phyloP scores from a whole-genome alignment of 2,888 invertebrate genomes.

The Cosmia pyralina region DNA sequence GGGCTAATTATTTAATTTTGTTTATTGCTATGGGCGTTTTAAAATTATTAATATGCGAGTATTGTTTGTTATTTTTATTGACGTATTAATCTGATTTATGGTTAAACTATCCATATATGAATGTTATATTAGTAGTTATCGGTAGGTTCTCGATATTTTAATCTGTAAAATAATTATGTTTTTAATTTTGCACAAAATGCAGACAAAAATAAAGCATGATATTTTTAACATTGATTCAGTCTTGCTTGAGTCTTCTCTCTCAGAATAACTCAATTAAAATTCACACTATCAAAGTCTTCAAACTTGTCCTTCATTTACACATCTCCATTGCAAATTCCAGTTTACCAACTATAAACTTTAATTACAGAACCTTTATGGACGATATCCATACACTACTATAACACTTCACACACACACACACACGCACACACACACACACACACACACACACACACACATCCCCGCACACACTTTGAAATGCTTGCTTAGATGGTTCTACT shows the following conservation, averaged over 20 bases:
- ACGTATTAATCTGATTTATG: not conserved
- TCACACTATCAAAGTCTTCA: slow-evolving; percentile 25
- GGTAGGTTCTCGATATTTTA: not conserved
- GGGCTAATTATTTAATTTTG: slow-evolving; percentile 6
- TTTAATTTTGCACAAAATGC: not conserved
- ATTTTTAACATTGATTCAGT: not conserved
- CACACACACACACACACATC: no score
- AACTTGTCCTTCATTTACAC: slow-evolving; percentile 26
- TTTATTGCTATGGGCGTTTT: not conserved
- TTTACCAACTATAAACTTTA: slow-evolving; percentile 19
- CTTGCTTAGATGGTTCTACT: no score
- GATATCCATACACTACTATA: no score
- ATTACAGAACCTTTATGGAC: slow-evolving; percentile 26
- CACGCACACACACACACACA: no score
- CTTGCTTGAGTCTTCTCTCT: not conserved
- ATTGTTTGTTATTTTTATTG: not conserved
- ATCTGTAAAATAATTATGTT: not conserved
- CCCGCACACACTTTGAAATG: no score
- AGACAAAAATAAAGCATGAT: not conserved
- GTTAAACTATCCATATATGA: not conserved
- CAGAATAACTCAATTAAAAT: slow-evolving; percentile 36
- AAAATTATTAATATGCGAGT: not conserved
- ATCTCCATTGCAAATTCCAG: slow-evolving; percentile 48
- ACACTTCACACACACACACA: no score
- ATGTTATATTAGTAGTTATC: not conserved